Percentiles rank a stretch among this genome's conserved stretches.
Conservation (phyloP, 1,140 invertebrate species). For the Ditylenchus dipsaci region DNA sequence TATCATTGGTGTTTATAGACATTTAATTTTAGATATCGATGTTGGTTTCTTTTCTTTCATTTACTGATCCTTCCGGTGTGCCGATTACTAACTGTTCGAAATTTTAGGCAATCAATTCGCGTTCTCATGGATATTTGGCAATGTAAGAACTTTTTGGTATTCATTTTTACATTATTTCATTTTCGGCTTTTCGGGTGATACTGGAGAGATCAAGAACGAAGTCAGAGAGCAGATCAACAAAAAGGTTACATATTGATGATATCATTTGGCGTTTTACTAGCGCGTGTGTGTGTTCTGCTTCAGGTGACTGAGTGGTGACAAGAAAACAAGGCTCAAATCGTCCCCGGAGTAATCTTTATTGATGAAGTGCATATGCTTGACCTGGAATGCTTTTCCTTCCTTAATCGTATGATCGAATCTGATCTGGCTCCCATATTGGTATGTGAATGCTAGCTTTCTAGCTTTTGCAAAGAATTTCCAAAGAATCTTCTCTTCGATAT, state of each 20-base stretch:
- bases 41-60: not conserved
- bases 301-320: constrained; percentile 88
- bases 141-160: not conserved
- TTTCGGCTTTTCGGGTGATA: constrained; percentile 95
- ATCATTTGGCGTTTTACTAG: too few species aligned
- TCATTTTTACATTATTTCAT: constrained; percentile 66
- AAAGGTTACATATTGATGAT: too few species aligned
- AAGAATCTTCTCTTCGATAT: constrained; percentile 64
- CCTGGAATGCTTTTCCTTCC: constrained; percentile 95
- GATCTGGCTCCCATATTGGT: constrained; percentile 93
- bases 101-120: constrained; percentile 45
- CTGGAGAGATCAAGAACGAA: constrained; percentile 96
- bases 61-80: too few species aligned
- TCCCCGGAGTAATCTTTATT: constrained; percentile 73
- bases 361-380: constrained; percentile 92
- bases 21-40: not conserved
- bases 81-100: not conserved
- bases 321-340: constrained; percentile 98
- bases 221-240: constrained; percentile 95
- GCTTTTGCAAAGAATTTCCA: not conserved
- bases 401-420: constrained; percentile 90
- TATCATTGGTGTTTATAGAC: constrained; percentile 62
- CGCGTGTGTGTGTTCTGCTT: not conserved
- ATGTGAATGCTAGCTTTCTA: not conserved
- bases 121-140: constrained; percentile 32